Percentiles rank a stretch among this genome's conserved stretches.
Conservation (phyloP, 2,797 vertebrate genomes). For the Pseudocheirus occidentalis region DNA sequence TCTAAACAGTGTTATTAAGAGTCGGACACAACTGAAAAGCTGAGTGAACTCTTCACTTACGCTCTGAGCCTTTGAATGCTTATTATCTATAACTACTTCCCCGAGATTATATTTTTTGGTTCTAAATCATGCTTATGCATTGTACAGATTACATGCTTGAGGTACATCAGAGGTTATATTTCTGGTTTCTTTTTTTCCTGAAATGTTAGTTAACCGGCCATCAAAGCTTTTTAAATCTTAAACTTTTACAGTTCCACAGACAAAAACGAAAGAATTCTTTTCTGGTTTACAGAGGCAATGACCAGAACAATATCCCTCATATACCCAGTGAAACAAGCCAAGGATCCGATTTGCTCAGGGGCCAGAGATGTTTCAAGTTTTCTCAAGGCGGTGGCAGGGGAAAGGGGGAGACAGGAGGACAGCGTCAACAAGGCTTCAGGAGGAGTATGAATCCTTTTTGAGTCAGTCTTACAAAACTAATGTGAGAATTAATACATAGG, state of each 20-base stretch:
- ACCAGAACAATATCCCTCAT: not conserved
- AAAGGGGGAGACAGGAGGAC: not conserved
- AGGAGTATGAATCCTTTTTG: not conserved
- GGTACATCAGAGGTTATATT: not conserved
- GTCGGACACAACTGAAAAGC: not conserved
- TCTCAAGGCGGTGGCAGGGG: too few species aligned
- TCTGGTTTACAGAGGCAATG: not conserved
- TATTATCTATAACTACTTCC: not conserved
- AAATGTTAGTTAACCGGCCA: not conserved
- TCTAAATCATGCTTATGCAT: not conserved
- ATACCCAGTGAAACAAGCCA: not conserved
- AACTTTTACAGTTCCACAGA: not conserved
- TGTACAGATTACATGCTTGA: not conserved
- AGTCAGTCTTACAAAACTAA: not conserved
- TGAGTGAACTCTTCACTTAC: not conserved
- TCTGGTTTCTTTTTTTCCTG: not conserved
- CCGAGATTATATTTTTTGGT: not conserved
- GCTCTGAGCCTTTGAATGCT: not conserved
- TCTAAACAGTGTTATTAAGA: not conserved
- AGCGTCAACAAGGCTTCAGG: not conserved
- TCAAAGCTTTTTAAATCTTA: not conserved
- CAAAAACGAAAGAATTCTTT: not conserved
- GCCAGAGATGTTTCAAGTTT: not conserved
- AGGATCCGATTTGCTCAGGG: not conserved
- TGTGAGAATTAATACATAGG: not conserved